Evolutionary conservation across 2,113 vertebrate species (phyloP).

Genomic region (Corythornis cristatus): DNA sequence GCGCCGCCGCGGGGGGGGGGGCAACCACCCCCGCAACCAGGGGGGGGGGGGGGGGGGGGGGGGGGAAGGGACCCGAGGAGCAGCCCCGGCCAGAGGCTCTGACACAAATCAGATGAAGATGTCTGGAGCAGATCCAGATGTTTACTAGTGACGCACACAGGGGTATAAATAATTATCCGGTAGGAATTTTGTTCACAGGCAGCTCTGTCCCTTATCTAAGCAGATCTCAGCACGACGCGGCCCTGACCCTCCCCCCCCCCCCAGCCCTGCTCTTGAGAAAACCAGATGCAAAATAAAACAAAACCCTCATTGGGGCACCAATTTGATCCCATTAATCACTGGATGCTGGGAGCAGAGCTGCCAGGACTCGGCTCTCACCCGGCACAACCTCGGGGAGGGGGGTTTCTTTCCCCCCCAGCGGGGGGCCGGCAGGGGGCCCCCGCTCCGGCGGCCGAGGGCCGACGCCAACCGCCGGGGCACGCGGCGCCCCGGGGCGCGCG

Average conservation of each 20-base stretch:
- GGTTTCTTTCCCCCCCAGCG: too few species aligned
- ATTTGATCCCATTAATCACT: constrained; percentile 7
- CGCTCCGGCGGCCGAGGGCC: background rate
- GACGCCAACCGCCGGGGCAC: background rate
- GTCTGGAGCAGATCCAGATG: constrained; percentile 54
- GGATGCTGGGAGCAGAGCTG: background rate
- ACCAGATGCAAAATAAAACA: constrained; percentile 16
- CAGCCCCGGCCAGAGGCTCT: background rate
- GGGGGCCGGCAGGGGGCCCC: background rate
- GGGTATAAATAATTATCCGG: constrained; percentile 59
- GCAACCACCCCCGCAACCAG: too few species aligned
- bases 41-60: background rate
- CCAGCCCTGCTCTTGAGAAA: background rate
- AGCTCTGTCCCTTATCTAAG: constrained; percentile 33
- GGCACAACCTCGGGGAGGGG: too few species aligned
- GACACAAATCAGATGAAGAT: constrained; percentile 13
- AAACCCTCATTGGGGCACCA: background rate
- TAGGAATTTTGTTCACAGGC: constrained; percentile 39
- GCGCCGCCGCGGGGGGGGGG: too few species aligned
- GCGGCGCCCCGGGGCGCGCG: background rate
- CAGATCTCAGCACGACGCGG: background rate
- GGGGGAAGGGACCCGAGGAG: background rate
- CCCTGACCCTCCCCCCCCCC: background rate
- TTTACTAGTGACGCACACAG: constrained; percentile 49
- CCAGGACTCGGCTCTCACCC: background rate